phyloP scores from a whole-genome alignment of 2,888 invertebrate genomes.

The Mellilla xanthometata region DNA sequence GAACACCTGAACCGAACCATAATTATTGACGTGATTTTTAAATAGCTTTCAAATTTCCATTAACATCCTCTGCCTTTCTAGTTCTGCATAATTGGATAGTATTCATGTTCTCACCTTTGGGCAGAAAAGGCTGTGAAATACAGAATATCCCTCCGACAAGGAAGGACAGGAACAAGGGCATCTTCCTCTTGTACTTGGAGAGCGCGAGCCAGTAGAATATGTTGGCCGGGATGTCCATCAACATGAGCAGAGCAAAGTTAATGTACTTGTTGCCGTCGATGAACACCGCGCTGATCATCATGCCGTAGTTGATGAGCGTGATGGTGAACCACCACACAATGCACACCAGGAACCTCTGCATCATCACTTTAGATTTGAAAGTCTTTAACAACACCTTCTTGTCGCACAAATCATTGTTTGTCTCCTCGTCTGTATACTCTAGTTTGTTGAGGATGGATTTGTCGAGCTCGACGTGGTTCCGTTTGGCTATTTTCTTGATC shows the following conservation, averaged over 20 bases:
- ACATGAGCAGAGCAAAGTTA: conserved; percentile 69
- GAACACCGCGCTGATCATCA: conserved; percentile 75
- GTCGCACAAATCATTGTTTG: conserved; percentile 46
- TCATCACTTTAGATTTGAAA: conserved; percentile 66
- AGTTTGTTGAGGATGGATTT: conserved; percentile 50
- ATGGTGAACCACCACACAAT: conserved; percentile 76
- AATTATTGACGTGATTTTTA: too few species aligned
- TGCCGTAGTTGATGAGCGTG: conserved; percentile 74
- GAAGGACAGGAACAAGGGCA: conserved; percentile 62
- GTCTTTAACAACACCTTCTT: conserved; percentile 61
- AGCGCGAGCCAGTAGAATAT: conserved; percentile 71
- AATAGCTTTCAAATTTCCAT: too few species aligned
- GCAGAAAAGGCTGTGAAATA: conserved; percentile 65
- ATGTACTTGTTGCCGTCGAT: conserved; percentile 72
- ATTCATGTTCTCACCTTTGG: conserved; percentile 63
- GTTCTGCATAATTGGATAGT: too few species aligned
- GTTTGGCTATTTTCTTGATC: conserved; percentile 64
- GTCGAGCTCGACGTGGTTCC: conserved; percentile 58
- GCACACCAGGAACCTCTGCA: conserved; percentile 68
- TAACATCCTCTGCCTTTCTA: too few species aligned
- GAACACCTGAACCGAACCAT: too few species aligned
- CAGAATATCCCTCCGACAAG: conserved; percentile 68
- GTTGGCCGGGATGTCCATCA: conserved; percentile 74
- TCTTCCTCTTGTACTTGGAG: conserved; percentile 61
- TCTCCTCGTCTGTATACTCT: conserved; percentile 58